Evolutionary conservation across 2,797 vertebrate species (phyloP).

Genomic region (Alectoris magna): DNA sequence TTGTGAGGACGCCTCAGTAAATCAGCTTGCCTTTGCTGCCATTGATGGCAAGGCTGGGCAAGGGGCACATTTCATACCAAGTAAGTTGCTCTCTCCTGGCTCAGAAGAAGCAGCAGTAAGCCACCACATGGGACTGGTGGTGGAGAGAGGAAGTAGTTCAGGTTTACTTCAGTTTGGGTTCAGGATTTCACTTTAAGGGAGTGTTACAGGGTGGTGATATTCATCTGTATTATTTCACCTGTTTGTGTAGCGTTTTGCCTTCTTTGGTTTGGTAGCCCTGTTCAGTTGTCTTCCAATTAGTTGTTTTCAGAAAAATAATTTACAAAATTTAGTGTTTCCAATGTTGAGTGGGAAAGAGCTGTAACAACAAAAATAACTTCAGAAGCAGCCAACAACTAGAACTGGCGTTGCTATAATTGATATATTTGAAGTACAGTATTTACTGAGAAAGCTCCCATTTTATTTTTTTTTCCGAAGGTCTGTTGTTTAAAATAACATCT

Average conservation of each 20-base stretch:
- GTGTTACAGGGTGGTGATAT: neutral
- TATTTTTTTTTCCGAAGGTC: neutral
- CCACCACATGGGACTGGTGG: neutral
- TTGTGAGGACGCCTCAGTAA: neutral
- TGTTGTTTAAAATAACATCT: neutral
- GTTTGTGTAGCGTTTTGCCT: neutral
- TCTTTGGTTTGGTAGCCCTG: neutral
- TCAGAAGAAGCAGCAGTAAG: neutral
- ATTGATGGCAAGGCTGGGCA: neutral
- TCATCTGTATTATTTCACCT: neutral
- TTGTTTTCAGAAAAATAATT: neutral
- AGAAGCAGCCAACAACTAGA: neutral
- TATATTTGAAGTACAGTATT: neutral
- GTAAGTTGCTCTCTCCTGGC: neutral
- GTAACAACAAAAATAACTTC: neutral
- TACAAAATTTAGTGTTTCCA: neutral
- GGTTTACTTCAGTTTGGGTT: neutral
- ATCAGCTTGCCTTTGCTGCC: neutral
- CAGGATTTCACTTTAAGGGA: neutral
- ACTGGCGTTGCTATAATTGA: neutral
- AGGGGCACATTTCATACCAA: neutral
- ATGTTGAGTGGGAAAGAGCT: neutral
- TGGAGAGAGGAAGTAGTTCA: neutral
- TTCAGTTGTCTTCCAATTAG: neutral
- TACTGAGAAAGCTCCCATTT: neutral